Percentiles rank a stretch among this genome's conserved stretches.
Evolutionary conservation across 2,113 vertebrate genomes (phyloP).

Genomic region (Ginglymostoma cirratum): DNA sequence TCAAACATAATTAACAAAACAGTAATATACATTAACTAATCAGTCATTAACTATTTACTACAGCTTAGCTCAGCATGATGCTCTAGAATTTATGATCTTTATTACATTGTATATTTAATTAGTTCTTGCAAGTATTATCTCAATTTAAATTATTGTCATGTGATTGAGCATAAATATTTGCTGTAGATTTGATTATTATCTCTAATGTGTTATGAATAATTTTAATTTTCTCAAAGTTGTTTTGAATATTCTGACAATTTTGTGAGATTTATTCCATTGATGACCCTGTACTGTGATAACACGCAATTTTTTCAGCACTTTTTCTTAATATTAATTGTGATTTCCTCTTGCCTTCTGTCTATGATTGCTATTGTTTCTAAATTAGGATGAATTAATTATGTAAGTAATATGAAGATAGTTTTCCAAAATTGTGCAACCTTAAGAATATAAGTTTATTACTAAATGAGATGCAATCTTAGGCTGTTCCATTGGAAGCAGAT

Average conservation of each 20-base stretch:
- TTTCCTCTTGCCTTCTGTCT: background rate
- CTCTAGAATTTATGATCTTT: constrained; percentile 26
- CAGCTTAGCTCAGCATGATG: background rate
- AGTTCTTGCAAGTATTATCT: constrained; percentile 25
- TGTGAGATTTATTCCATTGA: background rate
- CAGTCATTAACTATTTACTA: constrained; percentile 8
- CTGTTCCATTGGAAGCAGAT: constrained; percentile 32
- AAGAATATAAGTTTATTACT: background rate
- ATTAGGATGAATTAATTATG: background rate
- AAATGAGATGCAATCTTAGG: background rate
- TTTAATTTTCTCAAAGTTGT: constrained; percentile 13
- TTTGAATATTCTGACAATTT: background rate
- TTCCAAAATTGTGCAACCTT: background rate
- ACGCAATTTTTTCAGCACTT: constrained; percentile 9
- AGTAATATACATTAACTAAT: constrained; percentile 33
- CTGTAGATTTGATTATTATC: constrained; percentile 21
- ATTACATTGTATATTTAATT: constrained; percentile 35
- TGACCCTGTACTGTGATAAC: background rate
- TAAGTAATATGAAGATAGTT: background rate
- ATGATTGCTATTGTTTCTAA: background rate
- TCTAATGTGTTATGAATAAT: constrained; percentile 31
- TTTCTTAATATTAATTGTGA: background rate
- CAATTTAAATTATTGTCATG: constrained; percentile 24
- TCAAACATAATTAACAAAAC: constrained; percentile 32
- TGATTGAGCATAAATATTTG: constrained; percentile 33